Base-by-base conservation (phyloP, 2,888 invertebrate species). In the Itoplectis maculator region DNA sequence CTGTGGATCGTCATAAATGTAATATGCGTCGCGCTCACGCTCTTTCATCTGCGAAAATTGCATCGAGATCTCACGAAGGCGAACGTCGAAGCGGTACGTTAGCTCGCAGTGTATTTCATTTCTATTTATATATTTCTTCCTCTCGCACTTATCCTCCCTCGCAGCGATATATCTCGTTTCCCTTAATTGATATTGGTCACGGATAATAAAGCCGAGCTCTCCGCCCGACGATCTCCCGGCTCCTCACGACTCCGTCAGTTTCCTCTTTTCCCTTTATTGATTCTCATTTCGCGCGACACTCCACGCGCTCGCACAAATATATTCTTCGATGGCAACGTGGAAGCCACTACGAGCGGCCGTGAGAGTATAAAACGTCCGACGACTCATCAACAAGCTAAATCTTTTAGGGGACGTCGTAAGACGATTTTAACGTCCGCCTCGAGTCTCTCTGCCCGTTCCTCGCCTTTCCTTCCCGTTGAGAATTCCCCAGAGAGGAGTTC, bases 1-100 rank as follows among this genome's bases (percentile, higher is more conserved):
- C 94, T 98, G 51, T 98, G 98, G 98, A 97, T 98, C 88, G 95
- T 96, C 86, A 97, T 98, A 89, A 92, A 98, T 93, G 95, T 97
- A 82, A 96, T 97, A 88, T 98, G 98, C 93, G 96, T 98, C 70
- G 95, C 96, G 69, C 94, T 98, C 84, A 97, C 98, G 76, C 95
- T 97, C 84, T 96, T 97, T 93, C 97, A 97, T 93, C 95, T 98
- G 88, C 94, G 96, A 92, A 96, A 96, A 91, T 95, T 98, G 85
- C 97, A 97, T 93, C 94, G 96, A 85, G 97, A 97, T 92, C 94
- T 97, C 81, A 96, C 96, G 80, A 96, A 96, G 94, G 96, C 96
- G 89, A 96, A 96, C 94, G 96, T 96, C 93, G 96, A 97, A 93
- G 97, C 97, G 90, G 96, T 92, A 85, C 70, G 90, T 5, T 61